These are phyloP conservation scores for Platysternon megacephalum DNA, from an alignment of 2,113 vertebrate species.

Conservation along the genomic window DNA sequence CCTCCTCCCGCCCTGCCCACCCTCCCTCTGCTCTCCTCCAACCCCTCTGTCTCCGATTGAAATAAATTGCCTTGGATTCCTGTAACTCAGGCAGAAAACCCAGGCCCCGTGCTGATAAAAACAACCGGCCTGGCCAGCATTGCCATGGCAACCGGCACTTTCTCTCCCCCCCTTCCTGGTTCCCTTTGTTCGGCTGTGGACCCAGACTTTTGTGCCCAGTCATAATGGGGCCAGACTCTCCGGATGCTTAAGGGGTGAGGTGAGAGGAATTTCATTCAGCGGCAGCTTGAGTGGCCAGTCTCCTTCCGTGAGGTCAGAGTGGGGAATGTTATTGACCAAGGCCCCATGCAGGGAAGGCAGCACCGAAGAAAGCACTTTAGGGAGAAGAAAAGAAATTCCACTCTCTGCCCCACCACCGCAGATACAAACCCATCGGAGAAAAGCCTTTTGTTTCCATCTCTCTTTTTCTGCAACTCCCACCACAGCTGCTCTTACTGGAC, in stretches of 20 bases:
- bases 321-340: slow-evolving; percentile 72
- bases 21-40: slow-evolving; percentile 24
- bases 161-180: slow-evolving; percentile 63
- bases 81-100: slow-evolving; percentile 79
- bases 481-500: slow-evolving; percentile 44
- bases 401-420: neutral
- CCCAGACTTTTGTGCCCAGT: slow-evolving; percentile 82
- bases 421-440: neutral
- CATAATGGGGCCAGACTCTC: slow-evolving; percentile 75
- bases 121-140: slow-evolving; percentile 77
- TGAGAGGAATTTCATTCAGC: slow-evolving; percentile 74
- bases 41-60: slow-evolving; percentile 60
- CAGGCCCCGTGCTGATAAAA: slow-evolving; percentile 81
- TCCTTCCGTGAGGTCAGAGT: slow-evolving; percentile 63
- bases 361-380: slow-evolving; percentile 67
- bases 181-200: slow-evolving; percentile 81
- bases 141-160: slow-evolving; percentile 82
- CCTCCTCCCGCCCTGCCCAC: neutral
- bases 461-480: slow-evolving; percentile 41
- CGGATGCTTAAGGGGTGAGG: slow-evolving; percentile 73
- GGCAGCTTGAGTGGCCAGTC: slow-evolving; percentile 54
- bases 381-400: slow-evolving; percentile 68
- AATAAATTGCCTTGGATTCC: slow-evolving; percentile 79
- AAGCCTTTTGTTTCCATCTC: slow-evolving; percentile 56
- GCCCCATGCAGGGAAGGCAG: slow-evolving; percentile 59